Base-by-base conservation (phyloP, 2,888 invertebrate genomes). In the Allophyes oxyacanthae region DNA sequence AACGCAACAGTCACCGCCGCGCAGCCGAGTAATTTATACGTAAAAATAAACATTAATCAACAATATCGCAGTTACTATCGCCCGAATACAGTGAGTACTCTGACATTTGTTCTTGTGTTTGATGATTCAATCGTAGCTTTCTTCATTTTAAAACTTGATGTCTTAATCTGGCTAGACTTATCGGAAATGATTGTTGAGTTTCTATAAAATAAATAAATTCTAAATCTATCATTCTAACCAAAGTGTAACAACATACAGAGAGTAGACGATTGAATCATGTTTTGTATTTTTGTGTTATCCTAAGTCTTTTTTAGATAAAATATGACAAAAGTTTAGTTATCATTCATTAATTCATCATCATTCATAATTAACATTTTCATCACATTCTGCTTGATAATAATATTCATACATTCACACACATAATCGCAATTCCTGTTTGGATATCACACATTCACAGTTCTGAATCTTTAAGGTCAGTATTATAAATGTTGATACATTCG, bases 1-100 rank as follows among this genome's bases (percentile, higher is more conserved):
- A 88, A 85, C 87, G 86, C 81, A 87, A 87, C 92, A 95, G 95
- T 95, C 94, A 92, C 86, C 92, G 93, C 85, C 94, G 92, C 91
- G 93, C 89, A 85, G 84, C 85, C 88, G 87, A 87, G 80, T 92
- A 87, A 92, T 91, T 93, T 92, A 88, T 93, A 93, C 92, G 90
- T 91, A 86, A 89, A 91, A 92, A 90, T 90, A 91, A 89, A 90
- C 91, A 92, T 91, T 88, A 89, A 91, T 91, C 91, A 91, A 86
- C 88, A 86, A 85, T 87, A 89, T 86, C 87, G 87, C 90, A 86
- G 90, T 86, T 83, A 85, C 87, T 88, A 90, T 88, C 91, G 89
- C 87, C 90, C 85, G 80, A 88, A 86, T 86, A 88, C 91, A 88
- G 94, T 94, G 90, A 94, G 94, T 94, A 94, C 91, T 81, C 74